Conservation (phyloP, 2,113 vertebrate genomes). For the Scomber colias region DNA sequence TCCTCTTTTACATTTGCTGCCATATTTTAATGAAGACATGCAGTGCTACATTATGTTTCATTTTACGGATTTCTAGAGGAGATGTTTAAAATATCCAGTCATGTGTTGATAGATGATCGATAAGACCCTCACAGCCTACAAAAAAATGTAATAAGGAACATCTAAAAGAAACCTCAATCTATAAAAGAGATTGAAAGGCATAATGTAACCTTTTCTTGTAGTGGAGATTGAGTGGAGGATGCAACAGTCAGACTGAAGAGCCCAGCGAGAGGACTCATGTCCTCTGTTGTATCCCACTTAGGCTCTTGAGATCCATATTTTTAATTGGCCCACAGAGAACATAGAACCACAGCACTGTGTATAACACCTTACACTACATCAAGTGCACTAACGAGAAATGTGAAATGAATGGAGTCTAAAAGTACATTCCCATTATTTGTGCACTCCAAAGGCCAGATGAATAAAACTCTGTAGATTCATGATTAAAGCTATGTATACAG, state of each 20-base stretch:
- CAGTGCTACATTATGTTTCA: too few relatives aligned
- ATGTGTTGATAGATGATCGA: too few relatives aligned
- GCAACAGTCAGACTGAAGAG: conserved; percentile 9
- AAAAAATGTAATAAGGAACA: too few relatives aligned
- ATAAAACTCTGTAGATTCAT: too few relatives aligned
- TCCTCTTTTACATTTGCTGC: background rate
- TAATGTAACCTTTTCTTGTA: conserved; percentile 2
- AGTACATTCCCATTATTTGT: conserved; percentile 53
- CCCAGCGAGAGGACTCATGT: conserved; percentile 44
- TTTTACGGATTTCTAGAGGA: background rate
- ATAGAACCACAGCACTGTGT: conserved; percentile 23
- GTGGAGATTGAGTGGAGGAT: background rate
- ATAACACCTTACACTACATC: conserved; percentile 29
- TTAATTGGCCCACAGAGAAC: conserved; percentile 77
- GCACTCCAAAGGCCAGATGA: background rate
- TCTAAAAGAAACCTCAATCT: background rate
- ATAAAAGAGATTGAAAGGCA: background rate
- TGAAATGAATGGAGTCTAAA: conserved; percentile 50
- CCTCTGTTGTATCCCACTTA: conserved; percentile 48
- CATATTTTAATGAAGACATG: background rate
- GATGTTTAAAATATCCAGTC: background rate
- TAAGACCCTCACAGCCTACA: too few relatives aligned
- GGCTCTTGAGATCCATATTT: conserved; percentile 68
- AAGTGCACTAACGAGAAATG: conserved; percentile 49
- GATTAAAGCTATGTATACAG: too few relatives aligned